Percentiles rank a stretch among this genome's conserved stretches.
phyloP scores from a whole-genome alignment of 92 coral and sea anemone species.

The Galaxea fascicularis region DNA sequence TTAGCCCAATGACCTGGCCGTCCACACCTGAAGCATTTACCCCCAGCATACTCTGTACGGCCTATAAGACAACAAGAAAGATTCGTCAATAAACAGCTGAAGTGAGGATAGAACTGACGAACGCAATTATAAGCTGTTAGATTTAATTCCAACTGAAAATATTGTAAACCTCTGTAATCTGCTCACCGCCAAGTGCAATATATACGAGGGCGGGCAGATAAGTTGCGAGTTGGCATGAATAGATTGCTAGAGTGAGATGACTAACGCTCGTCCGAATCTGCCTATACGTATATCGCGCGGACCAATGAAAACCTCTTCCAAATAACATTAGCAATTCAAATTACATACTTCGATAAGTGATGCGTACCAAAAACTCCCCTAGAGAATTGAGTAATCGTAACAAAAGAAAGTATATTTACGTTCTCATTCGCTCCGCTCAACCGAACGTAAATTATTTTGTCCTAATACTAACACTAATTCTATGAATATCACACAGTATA shows the following conservation, averaged over 20 bases:
- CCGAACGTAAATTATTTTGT: no score
- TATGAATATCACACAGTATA: no score
- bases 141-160: neutral
- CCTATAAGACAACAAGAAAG: slow-evolving; percentile 25
- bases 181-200: neutral
- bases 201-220: slow-evolving; percentile 2
- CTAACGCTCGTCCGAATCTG: neutral
- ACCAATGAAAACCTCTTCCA: neutral
- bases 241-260: slow-evolving; percentile 8
- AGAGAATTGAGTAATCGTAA: neutral
- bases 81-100: neutral
- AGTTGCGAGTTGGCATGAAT: slow-evolving; percentile 13
- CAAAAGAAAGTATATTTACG: neutral
- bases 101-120: neutral
- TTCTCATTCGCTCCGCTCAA: neutral
- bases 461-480: no score
- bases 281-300: neutral
- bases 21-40: slow-evolving; percentile 43
- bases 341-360: neutral
- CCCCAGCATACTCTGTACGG: slow-evolving; percentile 36
- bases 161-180: neutral
- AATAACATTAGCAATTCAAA: neutral
- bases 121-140: no score
- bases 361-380: no score
- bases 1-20: slow-evolving; percentile 57